Evolutionary conservation across 2,888 invertebrate species (phyloP), one percentile per base, ranked within the genome.

Genomic region (Archips xylosteana): DNA sequence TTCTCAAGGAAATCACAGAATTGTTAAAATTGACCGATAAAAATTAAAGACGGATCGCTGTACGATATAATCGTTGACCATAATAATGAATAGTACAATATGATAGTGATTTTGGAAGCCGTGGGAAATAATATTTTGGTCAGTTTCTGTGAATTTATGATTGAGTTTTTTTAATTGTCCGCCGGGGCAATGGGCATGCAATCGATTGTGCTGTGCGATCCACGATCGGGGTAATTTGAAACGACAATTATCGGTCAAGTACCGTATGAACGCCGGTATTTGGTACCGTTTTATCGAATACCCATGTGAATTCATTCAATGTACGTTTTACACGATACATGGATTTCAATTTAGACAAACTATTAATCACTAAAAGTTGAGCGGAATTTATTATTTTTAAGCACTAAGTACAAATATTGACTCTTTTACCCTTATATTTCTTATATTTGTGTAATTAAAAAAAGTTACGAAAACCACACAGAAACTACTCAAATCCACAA

Each of bases 111-210:
- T 79, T 80, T 80, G 75, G 78, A 80, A 83, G 82, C 86, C 90
- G 91, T 91, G 90, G 90, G 91, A 91, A 91, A 86, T 82, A 78
- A 82, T 83, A 85, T 76, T 86, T 86, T 86, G 79, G 78, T 80
- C 73, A 79, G 80, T 83, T 85, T 84, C 80, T 80, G 80, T 77
- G 65, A 76, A 84, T 81, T 84, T 81, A 79, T 81, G 78, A 78
- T 78, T 81, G 78, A 80, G 80, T 86, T 87, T 88, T 89, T 87
- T 85, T 85, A 83, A 83, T 78, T 85, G 87, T 85, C 83, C 84
- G 88, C 83, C 82, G 80, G 83, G 84, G 84, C 88, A 87, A 89
- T 89, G 86, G 77, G 86, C 74, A 65, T 74, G 64, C 74, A 74
- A 74, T 70, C 45, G 69, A 73, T 49, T 69, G 69, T 60, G 60